Evolutionary conservation across 1,140 invertebrate genomes (phyloP).

Genomic region (Drosophila nebulosa): DNA sequence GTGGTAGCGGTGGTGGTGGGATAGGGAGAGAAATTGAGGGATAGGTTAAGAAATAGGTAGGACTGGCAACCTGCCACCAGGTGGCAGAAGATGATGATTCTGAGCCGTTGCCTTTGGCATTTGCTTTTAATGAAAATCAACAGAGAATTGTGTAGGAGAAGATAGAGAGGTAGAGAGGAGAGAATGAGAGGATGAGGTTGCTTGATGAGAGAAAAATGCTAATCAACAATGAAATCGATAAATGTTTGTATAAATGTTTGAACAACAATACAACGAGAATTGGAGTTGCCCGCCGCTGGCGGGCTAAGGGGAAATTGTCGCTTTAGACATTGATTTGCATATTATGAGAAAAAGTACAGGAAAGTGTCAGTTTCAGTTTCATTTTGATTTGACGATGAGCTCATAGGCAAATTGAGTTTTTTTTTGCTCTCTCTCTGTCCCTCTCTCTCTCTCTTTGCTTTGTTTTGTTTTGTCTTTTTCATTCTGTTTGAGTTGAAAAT

Average conservation of each 20-base stretch:
- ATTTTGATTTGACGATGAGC: conserved; percentile 5
- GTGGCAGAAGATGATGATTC: not conserved
- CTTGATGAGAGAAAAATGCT: conserved; percentile 57
- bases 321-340: conserved; percentile 68
- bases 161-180: conserved; percentile 18
- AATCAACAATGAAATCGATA: conserved; percentile 74
- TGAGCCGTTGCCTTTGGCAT: conserved; percentile 11
- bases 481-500: not conserved
- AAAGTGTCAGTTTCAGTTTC: not conserved
- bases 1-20: conserved; percentile 26
- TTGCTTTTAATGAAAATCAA: conserved; percentile 51
- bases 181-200: not conserved
- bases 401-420: conserved; percentile 11
- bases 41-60: not conserved
- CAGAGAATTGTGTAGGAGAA: conserved; percentile 18
- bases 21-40: not conserved
- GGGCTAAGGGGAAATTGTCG: conserved; percentile 50
- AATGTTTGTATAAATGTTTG: conserved; percentile 56
- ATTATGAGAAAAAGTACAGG: conserved; percentile 55
- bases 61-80: conserved; percentile 19
- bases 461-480: not conserved
- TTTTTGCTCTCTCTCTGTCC: not conserved
- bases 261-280: conserved; percentile 46
- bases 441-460: not conserved
- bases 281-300: not conserved